These are phyloP conservation scores for Coelopa pilipes DNA, from an alignment of 2,888 invertebrate species.

Conservation along the genomic window DNA sequence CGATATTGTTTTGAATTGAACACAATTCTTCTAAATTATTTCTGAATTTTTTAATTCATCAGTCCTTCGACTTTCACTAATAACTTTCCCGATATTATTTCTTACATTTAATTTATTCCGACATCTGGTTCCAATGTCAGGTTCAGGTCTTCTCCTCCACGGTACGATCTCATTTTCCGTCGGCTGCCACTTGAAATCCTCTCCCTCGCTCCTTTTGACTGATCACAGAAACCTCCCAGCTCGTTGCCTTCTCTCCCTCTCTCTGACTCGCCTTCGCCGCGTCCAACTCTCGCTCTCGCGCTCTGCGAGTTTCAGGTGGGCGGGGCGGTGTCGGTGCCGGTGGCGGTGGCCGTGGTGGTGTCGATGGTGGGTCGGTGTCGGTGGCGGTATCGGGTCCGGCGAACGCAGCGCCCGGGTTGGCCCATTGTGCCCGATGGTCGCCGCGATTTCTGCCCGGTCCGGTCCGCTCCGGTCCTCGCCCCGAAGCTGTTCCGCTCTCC, in stretches of 20 bases:
- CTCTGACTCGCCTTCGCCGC: not conserved
- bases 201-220: not conserved
- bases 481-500: not conserved
- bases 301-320: not conserved
- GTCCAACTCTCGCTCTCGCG: not conserved
- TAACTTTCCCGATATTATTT: no score
- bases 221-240: no score
- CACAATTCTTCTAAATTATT: no score
- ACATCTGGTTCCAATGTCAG: no score
- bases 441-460: slow-evolving; percentile 12
- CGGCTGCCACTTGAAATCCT: not conserved
- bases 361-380: slow-evolving; percentile 33
- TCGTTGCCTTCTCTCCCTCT: slow-evolving; percentile 16
- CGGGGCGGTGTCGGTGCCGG: not conserved
- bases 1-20: no score
- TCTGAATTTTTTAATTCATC: no score
- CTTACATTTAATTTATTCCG: no score
- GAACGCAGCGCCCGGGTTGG: slow-evolving; percentile 28
- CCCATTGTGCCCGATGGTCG: slow-evolving; percentile 29
- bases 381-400: not conserved
- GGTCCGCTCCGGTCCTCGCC: not conserved
- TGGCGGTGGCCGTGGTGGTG: slow-evolving; percentile 39
- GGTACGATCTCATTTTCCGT: no score
- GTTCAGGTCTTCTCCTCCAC: no score
- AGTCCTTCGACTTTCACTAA: no score